A percentile compares a stretch with the other conserved stretches of the same genome.
Evolutionary conservation across 2,113 vertebrate genomes (phyloP).

Genomic region (Nibea albiflora): DNA sequence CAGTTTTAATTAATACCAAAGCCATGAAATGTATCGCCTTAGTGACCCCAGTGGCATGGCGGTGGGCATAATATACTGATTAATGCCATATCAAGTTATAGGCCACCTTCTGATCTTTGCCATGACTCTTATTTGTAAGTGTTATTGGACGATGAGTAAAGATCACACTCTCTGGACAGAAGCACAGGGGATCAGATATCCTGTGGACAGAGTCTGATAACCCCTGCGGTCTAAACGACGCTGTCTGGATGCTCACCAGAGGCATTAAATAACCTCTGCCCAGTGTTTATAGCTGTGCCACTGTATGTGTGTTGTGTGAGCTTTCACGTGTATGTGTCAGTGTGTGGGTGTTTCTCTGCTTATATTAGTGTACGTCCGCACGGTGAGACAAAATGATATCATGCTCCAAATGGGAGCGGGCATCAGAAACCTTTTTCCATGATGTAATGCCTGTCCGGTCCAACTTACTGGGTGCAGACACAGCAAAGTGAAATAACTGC

Average conservation of each 20-base stretch:
- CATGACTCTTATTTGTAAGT: slow-evolving; percentile 35
- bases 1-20: slow-evolving; percentile 25
- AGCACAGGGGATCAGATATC: slow-evolving; percentile 52
- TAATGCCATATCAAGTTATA: slow-evolving; percentile 45
- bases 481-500: slow-evolving; percentile 71
- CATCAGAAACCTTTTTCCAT: slow-evolving; percentile 71
- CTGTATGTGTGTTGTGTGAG: slow-evolving; percentile 40
- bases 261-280: slow-evolving; percentile 67
- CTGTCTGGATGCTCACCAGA: slow-evolving; percentile 55
- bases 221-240: slow-evolving; percentile 46
- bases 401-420: slow-evolving; percentile 68
- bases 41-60: slow-evolving; percentile 19
- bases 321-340: slow-evolving; percentile 13
- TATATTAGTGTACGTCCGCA: slow-evolving; percentile 29
- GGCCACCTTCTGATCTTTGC: slow-evolving; percentile 50
- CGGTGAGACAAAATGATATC: slow-evolving; percentile 69
- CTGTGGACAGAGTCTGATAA: slow-evolving; percentile 48
- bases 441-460: slow-evolving; percentile 66
- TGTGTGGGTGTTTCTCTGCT: slow-evolving; percentile 19
- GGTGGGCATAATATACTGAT: slow-evolving; percentile 14
- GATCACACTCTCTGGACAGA: slow-evolving; percentile 51
- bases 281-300: slow-evolving; percentile 56
- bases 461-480: slow-evolving; percentile 62
- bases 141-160: slow-evolving; percentile 53
- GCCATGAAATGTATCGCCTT: slow-evolving; percentile 6